phyloP scores from a whole-genome alignment of 2,888 invertebrate species.

The Oxystoma pomonae region DNA sequence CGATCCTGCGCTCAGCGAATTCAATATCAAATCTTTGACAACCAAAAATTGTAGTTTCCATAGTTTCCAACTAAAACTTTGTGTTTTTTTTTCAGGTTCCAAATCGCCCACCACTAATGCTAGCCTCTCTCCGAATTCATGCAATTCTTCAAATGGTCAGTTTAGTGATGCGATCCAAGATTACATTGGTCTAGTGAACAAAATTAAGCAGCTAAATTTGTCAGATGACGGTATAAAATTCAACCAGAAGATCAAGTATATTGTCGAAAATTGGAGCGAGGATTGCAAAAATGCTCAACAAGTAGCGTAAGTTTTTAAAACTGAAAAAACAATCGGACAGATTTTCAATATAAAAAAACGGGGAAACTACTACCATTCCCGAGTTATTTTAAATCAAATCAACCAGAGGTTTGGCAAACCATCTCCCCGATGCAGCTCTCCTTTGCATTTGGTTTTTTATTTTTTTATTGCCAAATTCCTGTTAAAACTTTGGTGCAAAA shows the following conservation, averaged over 20 bases:
- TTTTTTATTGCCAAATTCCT: too few species aligned
- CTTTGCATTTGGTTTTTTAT: too few species aligned
- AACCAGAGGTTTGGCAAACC: too few species aligned
- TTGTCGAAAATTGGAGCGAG: conserved; percentile 37
- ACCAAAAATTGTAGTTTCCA: background rate
- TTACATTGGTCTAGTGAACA: conserved; percentile 31
- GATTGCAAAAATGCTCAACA: conserved; percentile 37
- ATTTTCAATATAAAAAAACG: too few species aligned
- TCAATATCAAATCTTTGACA: background rate
- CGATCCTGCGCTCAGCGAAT: too few species aligned
- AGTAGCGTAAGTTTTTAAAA: conserved; percentile 39
- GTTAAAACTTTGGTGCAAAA: too few species aligned
- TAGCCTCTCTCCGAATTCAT: background rate
- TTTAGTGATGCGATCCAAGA: conserved; percentile 24
- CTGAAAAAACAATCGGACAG: too few species aligned
- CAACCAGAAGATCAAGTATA: conserved; percentile 42
- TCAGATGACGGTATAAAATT: conserved; percentile 45
- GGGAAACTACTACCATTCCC: too few species aligned
- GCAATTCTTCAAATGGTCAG: conserved; percentile 7
- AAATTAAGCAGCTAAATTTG: conserved; percentile 37
- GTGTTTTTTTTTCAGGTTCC: background rate
- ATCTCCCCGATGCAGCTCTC: too few species aligned
- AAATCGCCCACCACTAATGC: background rate
- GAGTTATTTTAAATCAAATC: too few species aligned
- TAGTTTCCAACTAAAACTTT: too few species aligned